Conservation (phyloP, 92 coral and sea anemone species). For the Paramuricea clavata region DNA sequence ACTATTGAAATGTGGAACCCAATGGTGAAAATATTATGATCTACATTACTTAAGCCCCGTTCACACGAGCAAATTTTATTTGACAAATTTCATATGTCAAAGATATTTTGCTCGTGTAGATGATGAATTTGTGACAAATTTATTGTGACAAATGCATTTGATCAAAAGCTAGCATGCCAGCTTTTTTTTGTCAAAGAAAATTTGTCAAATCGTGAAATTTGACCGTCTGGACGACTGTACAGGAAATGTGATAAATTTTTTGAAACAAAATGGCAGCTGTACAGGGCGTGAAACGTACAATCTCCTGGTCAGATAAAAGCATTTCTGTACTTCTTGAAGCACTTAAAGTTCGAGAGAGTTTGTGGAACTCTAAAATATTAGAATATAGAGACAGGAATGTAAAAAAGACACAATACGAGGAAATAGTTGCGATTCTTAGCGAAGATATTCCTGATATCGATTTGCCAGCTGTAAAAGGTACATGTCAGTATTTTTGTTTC, state of each 20-base stretch:
- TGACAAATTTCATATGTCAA: background rate
- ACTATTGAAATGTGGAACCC: too few relatives aligned
- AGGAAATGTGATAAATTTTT: background rate
- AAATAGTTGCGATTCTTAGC: conserved; percentile 64
- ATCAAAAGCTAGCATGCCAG: conserved; percentile 6
- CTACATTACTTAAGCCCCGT: too few relatives aligned
- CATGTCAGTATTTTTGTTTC: background rate
- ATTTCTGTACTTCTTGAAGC: conserved; percentile 55
- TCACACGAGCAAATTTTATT: too few relatives aligned
- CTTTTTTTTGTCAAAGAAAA: conserved; percentile 9
- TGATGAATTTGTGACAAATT: background rate
- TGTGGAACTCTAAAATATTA: conserved; percentile 62
- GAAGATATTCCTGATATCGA: conserved; percentile 68
- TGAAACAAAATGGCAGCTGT: conserved; percentile 52
- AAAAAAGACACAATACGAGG: conserved; percentile 65
- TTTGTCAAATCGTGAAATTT: background rate
- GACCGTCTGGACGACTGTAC: background rate
- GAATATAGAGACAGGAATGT: conserved; percentile 50
- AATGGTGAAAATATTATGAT: too few relatives aligned
- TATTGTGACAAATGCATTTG: conserved; percentile 23
- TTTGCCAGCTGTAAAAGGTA: conserved; percentile 52
- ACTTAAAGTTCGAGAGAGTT: conserved; percentile 61
- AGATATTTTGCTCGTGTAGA: background rate
- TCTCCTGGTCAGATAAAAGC: conserved; percentile 40
- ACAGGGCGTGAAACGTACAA: conserved; percentile 5